phyloP scores from a whole-genome alignment of 1,140 invertebrate species.

The Tigriopus japonicus region DNA sequence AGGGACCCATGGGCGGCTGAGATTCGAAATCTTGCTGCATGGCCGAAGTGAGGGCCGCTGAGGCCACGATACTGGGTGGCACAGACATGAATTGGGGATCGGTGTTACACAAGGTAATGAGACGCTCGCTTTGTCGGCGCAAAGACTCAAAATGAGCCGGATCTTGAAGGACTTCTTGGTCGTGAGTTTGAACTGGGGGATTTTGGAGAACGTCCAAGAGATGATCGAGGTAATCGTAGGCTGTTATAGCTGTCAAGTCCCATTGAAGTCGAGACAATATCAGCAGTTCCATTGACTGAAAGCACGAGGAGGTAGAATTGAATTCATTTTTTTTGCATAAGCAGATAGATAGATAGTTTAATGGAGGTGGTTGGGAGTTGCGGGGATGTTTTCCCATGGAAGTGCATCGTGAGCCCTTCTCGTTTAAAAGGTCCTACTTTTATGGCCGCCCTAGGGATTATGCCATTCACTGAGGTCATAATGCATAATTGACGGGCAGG shows the following conservation, averaged over 20 bases:
- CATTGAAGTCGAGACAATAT: slow-evolving; percentile 2
- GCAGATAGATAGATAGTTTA: too few species aligned
- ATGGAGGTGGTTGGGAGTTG: too few species aligned
- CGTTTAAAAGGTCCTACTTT: too few species aligned
- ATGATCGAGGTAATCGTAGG: slow-evolving; percentile 9
- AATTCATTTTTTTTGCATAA: too few species aligned
- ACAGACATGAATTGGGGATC: neutral
- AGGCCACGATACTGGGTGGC: neutral
- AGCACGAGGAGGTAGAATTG: neutral
- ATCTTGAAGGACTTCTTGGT: neutral
- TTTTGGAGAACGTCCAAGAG: neutral
- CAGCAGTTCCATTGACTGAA: slow-evolving; percentile 10
- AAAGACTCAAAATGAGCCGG: neutral
- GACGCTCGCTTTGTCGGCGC: neutral
- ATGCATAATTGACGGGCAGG: too few species aligned
- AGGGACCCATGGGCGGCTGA: neutral
- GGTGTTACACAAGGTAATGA: neutral
- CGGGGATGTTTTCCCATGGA: too few species aligned
- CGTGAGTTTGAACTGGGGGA: too few species aligned
- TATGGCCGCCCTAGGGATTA: too few species aligned
- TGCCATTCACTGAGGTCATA: too few species aligned
- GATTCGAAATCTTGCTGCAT: neutral
- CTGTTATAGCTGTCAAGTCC: slow-evolving; percentile 3
- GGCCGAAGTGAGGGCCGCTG: neutral
- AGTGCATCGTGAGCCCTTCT: too few species aligned